These are phyloP conservation scores for Esox niger DNA, from an alignment of 2,113 vertebrate genomes.

Conservation along the genomic window DNA sequence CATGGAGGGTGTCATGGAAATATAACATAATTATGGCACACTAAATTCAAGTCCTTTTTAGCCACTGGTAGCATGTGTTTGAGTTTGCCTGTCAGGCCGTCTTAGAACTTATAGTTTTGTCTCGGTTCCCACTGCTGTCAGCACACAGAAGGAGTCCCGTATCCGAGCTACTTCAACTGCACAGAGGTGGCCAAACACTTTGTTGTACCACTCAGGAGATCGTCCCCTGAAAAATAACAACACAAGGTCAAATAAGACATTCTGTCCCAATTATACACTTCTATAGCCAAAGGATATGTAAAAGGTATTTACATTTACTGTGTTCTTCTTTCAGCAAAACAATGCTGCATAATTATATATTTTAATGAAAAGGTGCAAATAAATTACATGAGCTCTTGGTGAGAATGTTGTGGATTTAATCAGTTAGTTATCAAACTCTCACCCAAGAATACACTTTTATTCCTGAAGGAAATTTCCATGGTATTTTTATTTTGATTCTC, in stretches of 20 bases:
- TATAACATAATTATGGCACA: not conserved
- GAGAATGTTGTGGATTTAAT: no score
- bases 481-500: no score
- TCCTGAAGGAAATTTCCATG: no score
- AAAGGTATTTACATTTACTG: no score
- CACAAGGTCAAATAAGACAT: not conserved
- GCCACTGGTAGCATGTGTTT: not conserved
- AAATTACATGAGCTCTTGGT: no score
- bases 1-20: not conserved
- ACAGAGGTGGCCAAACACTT: conserved; percentile 83
- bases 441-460: no score
- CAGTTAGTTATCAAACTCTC: no score
- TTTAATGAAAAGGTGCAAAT: no score
- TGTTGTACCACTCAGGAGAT: conserved; percentile 89
- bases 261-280: not conserved
- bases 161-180: conserved; percentile 82
- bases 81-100: not conserved
- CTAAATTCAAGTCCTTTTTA: not conserved
- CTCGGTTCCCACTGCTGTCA: conserved; percentile 68
- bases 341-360: no score
- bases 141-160: conserved; percentile 78
- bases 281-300: no score
- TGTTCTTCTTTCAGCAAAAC: no score
- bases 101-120: conserved; percentile 72
- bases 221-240: conserved; percentile 69